A percentile compares a stretch with the other conserved stretches of the same genome.
phyloP scores from a whole-genome alignment of 2,888 invertebrate genomes.

The Gonocerus acuteangulatus region DNA sequence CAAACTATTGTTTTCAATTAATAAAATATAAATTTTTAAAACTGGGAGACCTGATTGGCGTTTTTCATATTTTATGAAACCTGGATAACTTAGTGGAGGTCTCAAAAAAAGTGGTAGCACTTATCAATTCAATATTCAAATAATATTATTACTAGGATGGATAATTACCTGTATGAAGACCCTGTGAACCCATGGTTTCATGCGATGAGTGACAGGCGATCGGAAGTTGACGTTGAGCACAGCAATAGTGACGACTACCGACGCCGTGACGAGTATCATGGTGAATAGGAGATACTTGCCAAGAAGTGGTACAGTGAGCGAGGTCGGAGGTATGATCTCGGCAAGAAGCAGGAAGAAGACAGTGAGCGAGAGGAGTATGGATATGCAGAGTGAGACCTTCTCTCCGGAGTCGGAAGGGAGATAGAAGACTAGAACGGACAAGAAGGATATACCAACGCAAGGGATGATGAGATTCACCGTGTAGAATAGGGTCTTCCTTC shows the following conservation, averaged over 20 bases:
- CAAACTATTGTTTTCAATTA: too few relatives aligned
- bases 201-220: conserved; percentile 84
- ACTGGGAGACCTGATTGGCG: too few relatives aligned
- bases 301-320: conserved; percentile 80
- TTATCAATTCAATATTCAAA: too few relatives aligned
- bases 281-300: conserved; percentile 90
- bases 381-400: conserved; percentile 91
- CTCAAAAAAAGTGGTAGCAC: too few relatives aligned
- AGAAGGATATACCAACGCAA: conserved; percentile 92
- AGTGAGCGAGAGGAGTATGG: conserved; percentile 83
- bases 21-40: too few relatives aligned
- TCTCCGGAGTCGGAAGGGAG: conserved; percentile 96
- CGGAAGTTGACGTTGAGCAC: conserved; percentile 85
- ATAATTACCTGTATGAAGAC: conserved; percentile 51
- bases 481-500: conserved; percentile 93
- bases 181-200: conserved; percentile 75
- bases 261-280: conserved; percentile 87
- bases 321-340: conserved; percentile 91
- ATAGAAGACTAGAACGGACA: conserved; percentile 95
- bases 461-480: conserved; percentile 96
- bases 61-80: too few relatives aligned
- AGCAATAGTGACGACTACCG: conserved; percentile 87
- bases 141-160: too few relatives aligned
- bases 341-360: conserved; percentile 89
- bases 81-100: too few relatives aligned